phyloP scores from a whole-genome alignment of 1,140 invertebrate species.

The Drosophila malerkotliana region DNA sequence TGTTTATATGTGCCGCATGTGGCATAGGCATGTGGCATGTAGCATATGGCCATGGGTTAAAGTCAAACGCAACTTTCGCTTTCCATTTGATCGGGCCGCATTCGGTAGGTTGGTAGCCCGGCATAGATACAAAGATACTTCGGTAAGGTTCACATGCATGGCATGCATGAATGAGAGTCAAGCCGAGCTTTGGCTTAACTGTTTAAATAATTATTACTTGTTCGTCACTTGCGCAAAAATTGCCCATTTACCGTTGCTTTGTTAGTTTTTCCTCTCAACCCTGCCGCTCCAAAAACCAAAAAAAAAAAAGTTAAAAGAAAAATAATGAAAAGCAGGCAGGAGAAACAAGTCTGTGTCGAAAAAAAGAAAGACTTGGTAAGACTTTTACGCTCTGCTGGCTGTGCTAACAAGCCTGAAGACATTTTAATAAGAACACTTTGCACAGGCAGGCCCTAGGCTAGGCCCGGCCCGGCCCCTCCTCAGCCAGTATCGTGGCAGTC shows the following conservation, averaged over 20 bases:
- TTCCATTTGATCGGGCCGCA: conserved; percentile 53
- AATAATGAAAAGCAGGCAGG: conserved; percentile 46
- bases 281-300: conserved; percentile 35
- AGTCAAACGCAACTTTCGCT: conserved; percentile 48
- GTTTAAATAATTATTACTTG: conserved; percentile 68
- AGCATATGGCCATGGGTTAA: conserved; percentile 2
- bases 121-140: conserved; percentile 1
- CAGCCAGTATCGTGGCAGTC: neutral
- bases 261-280: conserved; percentile 55
- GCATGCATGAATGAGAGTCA: conserved; percentile 37
- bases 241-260: conserved; percentile 62
- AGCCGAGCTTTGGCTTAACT: conserved; percentile 37
- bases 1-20: conserved; percentile 27
- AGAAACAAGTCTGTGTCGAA: conserved; percentile 52
- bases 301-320: conserved; percentile 19
- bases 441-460: neutral
- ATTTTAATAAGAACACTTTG: conserved; percentile 62
- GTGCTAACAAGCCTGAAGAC: conserved; percentile 54
- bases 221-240: conserved; percentile 63
- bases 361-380: conserved; percentile 42
- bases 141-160: conserved; percentile 32
- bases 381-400: conserved; percentile 52
- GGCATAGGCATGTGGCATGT: conserved; percentile 1
- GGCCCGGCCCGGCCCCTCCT: too few relatives aligned
- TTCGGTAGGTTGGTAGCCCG: conserved; percentile 24